Conservation (phyloP, 2,797 vertebrate species). For the Phoebastria nigripes region DNA sequence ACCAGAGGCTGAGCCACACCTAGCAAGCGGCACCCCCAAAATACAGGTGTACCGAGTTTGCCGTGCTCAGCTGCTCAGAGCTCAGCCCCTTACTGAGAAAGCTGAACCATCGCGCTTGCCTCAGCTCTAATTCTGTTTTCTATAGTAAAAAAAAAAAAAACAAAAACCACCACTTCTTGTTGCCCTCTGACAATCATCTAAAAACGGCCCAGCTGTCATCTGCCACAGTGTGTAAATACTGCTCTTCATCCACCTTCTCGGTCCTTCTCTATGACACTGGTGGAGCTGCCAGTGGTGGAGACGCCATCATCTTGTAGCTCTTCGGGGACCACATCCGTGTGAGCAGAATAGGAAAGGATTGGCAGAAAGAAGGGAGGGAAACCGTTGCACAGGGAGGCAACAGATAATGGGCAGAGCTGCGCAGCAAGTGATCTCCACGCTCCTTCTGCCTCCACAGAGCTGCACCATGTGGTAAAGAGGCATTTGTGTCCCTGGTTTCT, state of each 20-base stretch:
- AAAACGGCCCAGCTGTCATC: background rate
- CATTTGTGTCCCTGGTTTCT: background rate
- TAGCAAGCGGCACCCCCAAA: background rate
- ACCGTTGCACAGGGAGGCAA: background rate
- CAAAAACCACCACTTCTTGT: fast-evolving
- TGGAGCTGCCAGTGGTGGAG: background rate
- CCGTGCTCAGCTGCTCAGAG: background rate
- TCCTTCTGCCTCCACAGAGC: background rate
- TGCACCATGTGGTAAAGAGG: fast-evolving
- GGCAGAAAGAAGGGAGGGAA: background rate
- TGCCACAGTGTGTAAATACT: background rate
- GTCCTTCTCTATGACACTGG: background rate
- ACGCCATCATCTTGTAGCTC: background rate
- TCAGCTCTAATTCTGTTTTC: background rate
- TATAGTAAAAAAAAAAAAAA: background rate
- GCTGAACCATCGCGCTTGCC: background rate
- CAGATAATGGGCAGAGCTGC: background rate
- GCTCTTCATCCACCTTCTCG: background rate
- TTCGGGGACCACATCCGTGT: background rate
- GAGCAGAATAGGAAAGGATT: background rate
- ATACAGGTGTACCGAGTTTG: background rate
- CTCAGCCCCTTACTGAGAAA: background rate
- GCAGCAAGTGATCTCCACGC: background rate
- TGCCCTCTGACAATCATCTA: background rate
- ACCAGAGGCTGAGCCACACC: background rate